Conservation (phyloP, 2,113 vertebrate species). For the Myiopsitta monachus region DNA sequence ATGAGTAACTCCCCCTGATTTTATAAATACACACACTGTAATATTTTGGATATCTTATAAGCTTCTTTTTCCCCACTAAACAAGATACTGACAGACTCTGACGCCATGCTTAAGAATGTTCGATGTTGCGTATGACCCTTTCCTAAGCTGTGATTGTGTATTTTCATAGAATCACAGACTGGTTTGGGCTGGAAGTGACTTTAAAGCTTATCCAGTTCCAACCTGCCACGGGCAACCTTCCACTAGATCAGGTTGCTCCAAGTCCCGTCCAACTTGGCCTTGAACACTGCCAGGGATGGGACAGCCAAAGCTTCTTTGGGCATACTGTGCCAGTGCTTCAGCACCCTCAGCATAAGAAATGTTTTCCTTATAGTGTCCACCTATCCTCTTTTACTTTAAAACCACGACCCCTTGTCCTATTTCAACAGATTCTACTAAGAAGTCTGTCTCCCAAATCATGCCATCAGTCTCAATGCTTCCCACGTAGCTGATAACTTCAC, state of each 20-base stretch:
- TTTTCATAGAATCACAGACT: not conserved
- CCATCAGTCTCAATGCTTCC: not conserved
- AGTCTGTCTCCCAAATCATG: not conserved
- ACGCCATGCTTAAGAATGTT: not conserved
- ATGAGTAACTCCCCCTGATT: not conserved
- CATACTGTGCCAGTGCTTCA: not conserved
- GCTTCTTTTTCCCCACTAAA: not conserved
- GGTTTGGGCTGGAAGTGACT: not conserved
- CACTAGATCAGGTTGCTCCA: not conserved
- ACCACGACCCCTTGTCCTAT: not conserved
- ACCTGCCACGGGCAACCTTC: not conserved
- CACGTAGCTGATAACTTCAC: not conserved
- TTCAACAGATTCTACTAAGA: not conserved
- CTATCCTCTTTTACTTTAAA: not conserved
- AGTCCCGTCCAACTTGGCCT: too few relatives aligned
- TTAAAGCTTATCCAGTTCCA: not conserved
- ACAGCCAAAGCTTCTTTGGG: too few relatives aligned
- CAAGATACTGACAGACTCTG: not conserved
- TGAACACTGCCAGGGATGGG: not conserved
- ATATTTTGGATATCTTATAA: not conserved
- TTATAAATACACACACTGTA: not conserved
- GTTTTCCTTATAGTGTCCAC: not conserved
- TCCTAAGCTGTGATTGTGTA: not conserved
- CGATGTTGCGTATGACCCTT: too few relatives aligned
- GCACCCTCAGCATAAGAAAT: not conserved